Conservation (phyloP, 2,113 vertebrate genomes). For the Atrichornis clamosus region DNA sequence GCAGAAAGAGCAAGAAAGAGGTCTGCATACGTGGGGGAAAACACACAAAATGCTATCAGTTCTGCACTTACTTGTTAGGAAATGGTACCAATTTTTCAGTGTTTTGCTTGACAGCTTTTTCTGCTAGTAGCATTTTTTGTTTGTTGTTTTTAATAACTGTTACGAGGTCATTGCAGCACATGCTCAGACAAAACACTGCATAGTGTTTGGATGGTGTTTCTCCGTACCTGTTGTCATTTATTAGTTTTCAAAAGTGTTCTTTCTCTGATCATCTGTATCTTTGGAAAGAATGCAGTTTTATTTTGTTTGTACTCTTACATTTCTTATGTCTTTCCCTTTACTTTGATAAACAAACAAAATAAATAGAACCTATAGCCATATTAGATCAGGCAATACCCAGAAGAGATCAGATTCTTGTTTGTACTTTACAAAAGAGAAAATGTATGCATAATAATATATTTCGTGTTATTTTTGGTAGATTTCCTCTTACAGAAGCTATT, state of each 20-base stretch:
- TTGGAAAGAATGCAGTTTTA: conserved; percentile 30
- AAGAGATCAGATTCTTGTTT: conserved; percentile 66
- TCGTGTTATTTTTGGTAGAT: conserved; percentile 71
- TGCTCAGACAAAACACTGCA: conserved; percentile 46
- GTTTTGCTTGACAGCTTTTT: conserved; percentile 66
- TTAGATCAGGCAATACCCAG: conserved; percentile 63
- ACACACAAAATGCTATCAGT: neutral
- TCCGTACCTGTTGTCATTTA: conserved; percentile 53
- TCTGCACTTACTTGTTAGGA: conserved; percentile 56
- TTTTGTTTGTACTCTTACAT: neutral
- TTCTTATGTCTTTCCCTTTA: conserved; percentile 32
- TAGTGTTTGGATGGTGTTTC: conserved; percentile 45
- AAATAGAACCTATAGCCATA: conserved; percentile 65
- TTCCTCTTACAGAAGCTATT: conserved; percentile 65
- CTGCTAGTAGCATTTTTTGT: conserved; percentile 50
- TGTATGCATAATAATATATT: conserved; percentile 63
- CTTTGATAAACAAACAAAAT: conserved; percentile 47
- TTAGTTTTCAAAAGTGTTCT: conserved; percentile 53
- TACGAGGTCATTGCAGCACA: conserved; percentile 52
- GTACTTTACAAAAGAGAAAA: conserved; percentile 54
- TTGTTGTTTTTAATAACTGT: conserved; percentile 32
- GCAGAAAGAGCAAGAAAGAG: neutral
- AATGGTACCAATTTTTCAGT: conserved; percentile 52
- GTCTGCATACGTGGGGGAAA: neutral
- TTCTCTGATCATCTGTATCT: conserved; percentile 44